Base-by-base conservation (phyloP, 1,140 invertebrate genomes). In the Drosophila nasuta region DNA sequence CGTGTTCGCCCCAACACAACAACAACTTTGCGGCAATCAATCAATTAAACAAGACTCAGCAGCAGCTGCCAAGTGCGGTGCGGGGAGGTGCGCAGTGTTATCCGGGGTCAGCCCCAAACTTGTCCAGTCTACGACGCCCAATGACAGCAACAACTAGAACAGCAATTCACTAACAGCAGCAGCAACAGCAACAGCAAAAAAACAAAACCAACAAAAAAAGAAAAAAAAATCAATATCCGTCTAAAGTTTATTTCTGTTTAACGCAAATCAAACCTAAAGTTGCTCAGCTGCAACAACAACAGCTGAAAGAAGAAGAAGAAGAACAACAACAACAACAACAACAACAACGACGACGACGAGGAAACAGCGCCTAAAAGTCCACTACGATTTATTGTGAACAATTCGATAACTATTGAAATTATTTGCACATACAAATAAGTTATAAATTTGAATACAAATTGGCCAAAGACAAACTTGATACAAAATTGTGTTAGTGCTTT, bases 241-340 rank as follows among this genome's bases (percentile, higher is more conserved):
- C 91, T 92, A 92, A 92, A 92, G 91, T 92, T 92, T 92, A 91
- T 91, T 81, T 89, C 83, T 78, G 83, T 77, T 82, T 89, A 79
- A 82, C 54, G 73, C 74, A 63, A 56, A 72, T 69, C 64, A 48
- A 75, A 81, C 63, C 65, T 64, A 59, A 82, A 88, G 71, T 82
- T 82, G 75, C 66, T 30, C 60, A 33, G 33, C 33, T 33, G 33
- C 33, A 69, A 15, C 49, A 54, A 28, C 30, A 63, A 11, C 28
- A 62, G 33, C 64, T 46, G 15, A n/a, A n/a, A n/a, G n/a, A n/a
- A n/a, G n/a, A n/a, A n/a, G n/a, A n/a, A n/a, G 52, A 76, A 51
- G 60, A 57, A 72, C 17, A 76, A 73, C 30, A 68, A 60, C 41
- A 57, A 51, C 25, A 10, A 58, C 20, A 20, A 20, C 20, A 62